Evolutionary conservation across 2,113 vertebrate genomes (phyloP).

Genomic region (Corydoras sp.): DNA sequence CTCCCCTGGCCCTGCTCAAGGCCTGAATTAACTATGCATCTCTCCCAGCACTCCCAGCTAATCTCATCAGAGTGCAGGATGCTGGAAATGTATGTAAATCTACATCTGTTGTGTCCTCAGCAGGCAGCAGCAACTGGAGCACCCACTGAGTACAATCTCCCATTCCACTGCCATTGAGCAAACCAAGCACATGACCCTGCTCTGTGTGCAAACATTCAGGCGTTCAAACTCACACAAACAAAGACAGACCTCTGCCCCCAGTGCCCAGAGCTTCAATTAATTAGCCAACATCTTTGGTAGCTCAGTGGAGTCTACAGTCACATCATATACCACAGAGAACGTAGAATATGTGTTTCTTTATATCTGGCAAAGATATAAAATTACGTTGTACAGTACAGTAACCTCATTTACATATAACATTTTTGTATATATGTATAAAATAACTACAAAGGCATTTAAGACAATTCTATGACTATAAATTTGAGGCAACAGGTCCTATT

Average conservation of each 20-base stretch:
- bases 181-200: conserved; percentile 58
- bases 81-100: conserved; percentile 84
- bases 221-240: conserved; percentile 29
- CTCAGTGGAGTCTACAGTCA: conserved; percentile 30
- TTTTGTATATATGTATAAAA: too few relatives aligned
- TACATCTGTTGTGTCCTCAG: conserved; percentile 82
- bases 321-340: conserved; percentile 17
- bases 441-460: too few relatives aligned
- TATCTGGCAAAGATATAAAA: too few relatives aligned
- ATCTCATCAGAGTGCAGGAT: conserved; percentile 83
- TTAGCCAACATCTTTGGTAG: conserved; percentile 35
- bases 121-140: conserved; percentile 76
- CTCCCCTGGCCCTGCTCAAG: conserved; percentile 70
- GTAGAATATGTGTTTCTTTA: neutral
- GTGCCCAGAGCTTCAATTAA: conserved; percentile 36
- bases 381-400: too few relatives aligned
- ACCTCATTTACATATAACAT: too few relatives aligned
- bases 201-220: conserved; percentile 31
- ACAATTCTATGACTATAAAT: too few relatives aligned
- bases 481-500: too few relatives aligned
- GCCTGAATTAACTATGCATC: conserved; percentile 85
- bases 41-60: conserved; percentile 71
- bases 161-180: conserved; percentile 58
- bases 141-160: conserved; percentile 68
- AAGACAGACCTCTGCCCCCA: conserved; percentile 13